phyloP scores from a whole-genome alignment of 2,797 vertebrate genomes.

The Phrynocephalus guinanensis region DNA sequence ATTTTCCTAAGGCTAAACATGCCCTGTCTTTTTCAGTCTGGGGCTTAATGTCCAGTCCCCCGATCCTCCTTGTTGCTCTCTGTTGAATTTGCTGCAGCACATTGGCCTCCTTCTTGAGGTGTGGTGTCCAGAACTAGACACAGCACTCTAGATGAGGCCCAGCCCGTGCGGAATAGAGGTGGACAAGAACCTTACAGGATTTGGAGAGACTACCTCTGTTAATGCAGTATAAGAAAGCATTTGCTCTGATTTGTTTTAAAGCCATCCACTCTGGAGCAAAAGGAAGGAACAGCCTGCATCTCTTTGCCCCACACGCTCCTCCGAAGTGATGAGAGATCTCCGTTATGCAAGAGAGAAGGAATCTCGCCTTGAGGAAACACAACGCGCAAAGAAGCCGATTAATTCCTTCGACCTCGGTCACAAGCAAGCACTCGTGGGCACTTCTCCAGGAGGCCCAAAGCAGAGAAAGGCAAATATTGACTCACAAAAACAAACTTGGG shows the following conservation, averaged over 20 bases:
- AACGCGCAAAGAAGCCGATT: neutral
- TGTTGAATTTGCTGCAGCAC: no score
- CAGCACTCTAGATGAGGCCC: no score
- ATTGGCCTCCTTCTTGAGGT: no score
- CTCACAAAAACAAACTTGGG: neutral
- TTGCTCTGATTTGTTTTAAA: neutral
- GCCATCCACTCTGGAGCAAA: neutral
- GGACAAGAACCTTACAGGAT: no score
- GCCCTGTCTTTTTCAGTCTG: no score
- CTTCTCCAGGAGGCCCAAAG: neutral
- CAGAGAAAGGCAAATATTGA: conserved; percentile 26
- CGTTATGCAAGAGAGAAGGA: neutral
- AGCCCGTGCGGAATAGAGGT: no score
- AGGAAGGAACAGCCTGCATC: neutral
- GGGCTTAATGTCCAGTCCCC: no score
- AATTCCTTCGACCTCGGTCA: neutral
- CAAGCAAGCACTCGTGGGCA: neutral
- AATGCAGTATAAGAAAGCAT: no score
- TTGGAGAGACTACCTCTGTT: no score
- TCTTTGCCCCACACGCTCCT: neutral
- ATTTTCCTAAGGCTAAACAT: no score
- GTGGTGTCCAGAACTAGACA: no score
- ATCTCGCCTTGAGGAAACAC: fast-evolving
- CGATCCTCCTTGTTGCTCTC: no score
- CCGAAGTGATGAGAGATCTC: neutral